Evolutionary conservation across 2,888 invertebrate genomes (phyloP), one percentile per base, ranked within the genome.

Genomic region (Temnothorax rugatulus): DNA sequence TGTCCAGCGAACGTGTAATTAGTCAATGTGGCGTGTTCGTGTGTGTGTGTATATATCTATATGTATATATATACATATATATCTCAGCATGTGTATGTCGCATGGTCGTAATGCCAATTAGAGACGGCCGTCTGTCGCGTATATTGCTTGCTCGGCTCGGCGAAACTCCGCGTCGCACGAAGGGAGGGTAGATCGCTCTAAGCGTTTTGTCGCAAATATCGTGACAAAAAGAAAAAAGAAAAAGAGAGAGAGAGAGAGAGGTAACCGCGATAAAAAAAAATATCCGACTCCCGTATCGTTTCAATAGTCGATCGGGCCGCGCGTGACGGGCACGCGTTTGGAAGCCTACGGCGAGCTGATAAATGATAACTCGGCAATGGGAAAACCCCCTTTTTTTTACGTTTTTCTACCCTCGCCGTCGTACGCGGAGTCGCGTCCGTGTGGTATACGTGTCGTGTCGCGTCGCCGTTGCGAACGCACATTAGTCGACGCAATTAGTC

Each of bases 101-200:
- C 44, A 25, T 76, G 63, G 21, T 81, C 41, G 29, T 71, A 54
- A 81, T 64, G 50, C 79, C 21, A 83, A 83, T 79, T 44, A 64
- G 71, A 84, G 81, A 82, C 71, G 81, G 63, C 63, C 34, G 41
- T 59, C 61, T 83, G 18, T 83, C 79, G 61, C 59, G 69, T 63
- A 64, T 47, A 73, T 81, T 74, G 79, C 74, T 83, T 68, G 15
- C 29, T 66, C 44, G 41, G 54, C 61, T 50, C 38, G 8, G 54
- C 52, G 69, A 29, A 64, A 69, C 71, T 52, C 11, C 57, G 54
- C 71, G 79, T 83, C 21, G 63, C 69, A 83, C 83, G 63, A 83
- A 52, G 44, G 71, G 52, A 75, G 71, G 81, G 83, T 77, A 82
- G 50, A 38, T 34, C 11, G 9, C 41, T 29, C 61, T 13, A 21